phyloP scores from a whole-genome alignment of 2,888 invertebrate genomes.

The Rhopalosiphum nymphaeae region DNA sequence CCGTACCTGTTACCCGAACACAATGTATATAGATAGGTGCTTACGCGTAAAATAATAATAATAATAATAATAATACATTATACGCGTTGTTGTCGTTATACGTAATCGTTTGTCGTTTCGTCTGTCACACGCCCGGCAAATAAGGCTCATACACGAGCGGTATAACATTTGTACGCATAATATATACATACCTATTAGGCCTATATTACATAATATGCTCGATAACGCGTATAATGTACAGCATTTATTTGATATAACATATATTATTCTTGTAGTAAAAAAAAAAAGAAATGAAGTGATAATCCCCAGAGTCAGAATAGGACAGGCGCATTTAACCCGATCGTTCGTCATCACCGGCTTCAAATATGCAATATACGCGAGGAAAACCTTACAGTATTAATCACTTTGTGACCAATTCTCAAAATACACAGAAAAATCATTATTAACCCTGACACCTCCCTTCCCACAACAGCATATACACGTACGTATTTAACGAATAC shows the following conservation, averaged over 20 bases:
- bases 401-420: not conserved
- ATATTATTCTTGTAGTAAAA: not conserved
- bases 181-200: not conserved
- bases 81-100: not conserved
- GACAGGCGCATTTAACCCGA: not conserved
- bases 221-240: not conserved
- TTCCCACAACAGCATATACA: not conserved
- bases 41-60: conserved; percentile 3
- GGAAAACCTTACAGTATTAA: not conserved
- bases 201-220: not conserved
- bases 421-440: not conserved
- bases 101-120: not conserved
- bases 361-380: not conserved
- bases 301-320: not conserved
- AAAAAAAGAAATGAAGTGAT: not conserved
- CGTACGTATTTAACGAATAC: not conserved
- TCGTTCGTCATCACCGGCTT: not conserved
- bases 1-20: not conserved
- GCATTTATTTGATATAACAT: not conserved
- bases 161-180: not conserved
- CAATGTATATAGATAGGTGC: not conserved
- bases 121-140: not conserved
- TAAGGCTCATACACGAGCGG: not conserved
- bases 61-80: not conserved
- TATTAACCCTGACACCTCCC: not conserved